These are phyloP conservation scores for Meiosimyza platycephala DNA, from an alignment of 2,888 invertebrate species.

Conservation along the genomic window DNA sequence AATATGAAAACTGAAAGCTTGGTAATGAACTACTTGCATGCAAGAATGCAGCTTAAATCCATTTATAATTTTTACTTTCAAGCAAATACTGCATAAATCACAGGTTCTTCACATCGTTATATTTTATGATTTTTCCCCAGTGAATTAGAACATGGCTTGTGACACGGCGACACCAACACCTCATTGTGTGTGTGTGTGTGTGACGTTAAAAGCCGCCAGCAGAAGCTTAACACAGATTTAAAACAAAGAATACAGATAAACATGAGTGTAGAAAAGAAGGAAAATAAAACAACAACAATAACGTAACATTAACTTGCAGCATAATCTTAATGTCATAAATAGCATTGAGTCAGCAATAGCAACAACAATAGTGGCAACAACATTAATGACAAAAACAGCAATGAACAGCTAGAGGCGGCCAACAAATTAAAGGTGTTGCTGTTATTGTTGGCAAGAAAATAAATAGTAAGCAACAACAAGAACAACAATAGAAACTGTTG, in stretches of 20 bases:
- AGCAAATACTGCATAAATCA: too few species aligned
- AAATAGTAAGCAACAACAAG: not conserved
- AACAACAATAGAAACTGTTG: slow-evolving; percentile 6
- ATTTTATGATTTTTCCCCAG: slow-evolving; percentile 3
- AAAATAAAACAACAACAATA: not conserved
- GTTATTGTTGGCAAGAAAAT: too few species aligned
- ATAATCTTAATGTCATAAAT: slow-evolving; percentile 25
- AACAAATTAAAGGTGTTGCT: not conserved
- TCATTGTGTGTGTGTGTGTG: too few species aligned
- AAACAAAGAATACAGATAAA: too few species aligned
- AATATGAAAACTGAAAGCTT: too few species aligned
- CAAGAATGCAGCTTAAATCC: too few species aligned
- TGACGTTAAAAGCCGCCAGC: not conserved
- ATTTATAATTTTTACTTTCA: too few species aligned
- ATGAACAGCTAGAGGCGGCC: not conserved
- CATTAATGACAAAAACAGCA: slow-evolving; percentile 9
- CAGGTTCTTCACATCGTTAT: too few species aligned
- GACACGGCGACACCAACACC: not conserved
- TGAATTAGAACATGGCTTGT: slow-evolving; percentile 6
- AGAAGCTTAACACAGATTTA: not conserved
- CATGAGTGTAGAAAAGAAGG: not conserved
- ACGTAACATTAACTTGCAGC: not conserved
- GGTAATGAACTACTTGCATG: too few species aligned
- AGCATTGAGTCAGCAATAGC: not conserved
- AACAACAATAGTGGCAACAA: not conserved